Evolutionary conservation across 1,140 invertebrate genomes (phyloP).

Genomic region (Littorina saxatilis): DNA sequence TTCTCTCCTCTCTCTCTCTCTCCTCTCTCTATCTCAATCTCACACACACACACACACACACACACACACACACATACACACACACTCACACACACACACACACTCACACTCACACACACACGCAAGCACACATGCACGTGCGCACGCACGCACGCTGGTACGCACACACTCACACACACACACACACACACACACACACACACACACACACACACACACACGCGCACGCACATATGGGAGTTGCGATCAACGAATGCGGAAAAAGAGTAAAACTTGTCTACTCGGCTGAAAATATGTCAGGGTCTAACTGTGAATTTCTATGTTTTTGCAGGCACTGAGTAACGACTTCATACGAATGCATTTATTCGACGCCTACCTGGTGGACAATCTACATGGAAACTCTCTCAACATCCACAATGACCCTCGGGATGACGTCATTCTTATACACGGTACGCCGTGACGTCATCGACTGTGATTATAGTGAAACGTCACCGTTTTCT

Average conservation of each 20-base stretch:
- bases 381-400: conserved; percentile 39
- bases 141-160: neutral
- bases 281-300: neutral
- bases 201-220: neutral
- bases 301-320: too few relatives aligned
- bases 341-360: conserved; percentile 63
- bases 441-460: conserved; percentile 34
- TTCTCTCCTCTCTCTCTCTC: too few relatives aligned
- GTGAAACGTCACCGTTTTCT: too few relatives aligned
- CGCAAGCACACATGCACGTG: neutral
- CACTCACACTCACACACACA: neutral
- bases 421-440: conserved; percentile 61
- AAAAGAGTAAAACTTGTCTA: neutral
- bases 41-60: neutral
- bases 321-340: conserved; percentile 55
- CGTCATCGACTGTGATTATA: too few relatives aligned
- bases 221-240: neutral
- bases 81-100: neutral
- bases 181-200: neutral
- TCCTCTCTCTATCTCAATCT: too few relatives aligned
- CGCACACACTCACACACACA: conserved; percentile 2
- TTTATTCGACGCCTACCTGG: conserved; percentile 60
- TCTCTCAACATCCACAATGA: conserved; percentile 52
- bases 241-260: neutral
- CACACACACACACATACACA: neutral